These are phyloP conservation scores for Diarsia mendica DNA, from an alignment of 2,888 invertebrate species.

Conservation along the genomic window DNA sequence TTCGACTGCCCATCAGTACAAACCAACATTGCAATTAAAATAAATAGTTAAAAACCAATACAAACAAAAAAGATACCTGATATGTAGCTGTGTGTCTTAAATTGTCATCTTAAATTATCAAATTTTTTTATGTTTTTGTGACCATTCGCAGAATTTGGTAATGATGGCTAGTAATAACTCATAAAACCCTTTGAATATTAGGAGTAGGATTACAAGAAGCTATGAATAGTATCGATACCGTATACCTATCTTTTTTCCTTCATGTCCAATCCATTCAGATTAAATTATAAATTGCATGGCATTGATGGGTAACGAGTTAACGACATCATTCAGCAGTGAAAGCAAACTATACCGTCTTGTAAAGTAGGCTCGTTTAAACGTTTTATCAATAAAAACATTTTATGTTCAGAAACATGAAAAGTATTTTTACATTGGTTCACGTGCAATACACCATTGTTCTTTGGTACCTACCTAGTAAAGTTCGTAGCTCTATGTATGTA, in stretches of 20 bases:
- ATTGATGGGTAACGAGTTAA: background rate
- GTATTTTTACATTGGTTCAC: slow-evolving; percentile 37
- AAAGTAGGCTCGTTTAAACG: slow-evolving; percentile 14
- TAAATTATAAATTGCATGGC: background rate
- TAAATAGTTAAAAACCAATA: background rate
- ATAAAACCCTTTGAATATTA: background rate
- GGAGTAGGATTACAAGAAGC: background rate
- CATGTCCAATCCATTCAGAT: background rate
- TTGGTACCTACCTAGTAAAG: slow-evolving; percentile 26
- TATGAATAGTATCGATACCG: background rate
- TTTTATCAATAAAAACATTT: slow-evolving; percentile 29
- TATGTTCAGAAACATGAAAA: slow-evolving; percentile 24
- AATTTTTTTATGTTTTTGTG: no score
- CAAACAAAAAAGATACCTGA: background rate
- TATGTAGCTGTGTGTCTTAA: background rate
- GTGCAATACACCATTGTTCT: slow-evolving; percentile 27
- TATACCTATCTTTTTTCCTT: background rate
- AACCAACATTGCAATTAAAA: background rate
- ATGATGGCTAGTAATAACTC: background rate
- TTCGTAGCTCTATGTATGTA: slow-evolving; percentile 56
- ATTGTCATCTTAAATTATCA: no score
- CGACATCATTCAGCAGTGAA: background rate
- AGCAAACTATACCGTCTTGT: background rate
- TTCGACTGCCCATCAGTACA: background rate
- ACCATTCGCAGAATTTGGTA: background rate